These are phyloP conservation scores for Lasioglossum morio DNA, from an alignment of 2,888 invertebrate genomes.

Conservation along the genomic window DNA sequence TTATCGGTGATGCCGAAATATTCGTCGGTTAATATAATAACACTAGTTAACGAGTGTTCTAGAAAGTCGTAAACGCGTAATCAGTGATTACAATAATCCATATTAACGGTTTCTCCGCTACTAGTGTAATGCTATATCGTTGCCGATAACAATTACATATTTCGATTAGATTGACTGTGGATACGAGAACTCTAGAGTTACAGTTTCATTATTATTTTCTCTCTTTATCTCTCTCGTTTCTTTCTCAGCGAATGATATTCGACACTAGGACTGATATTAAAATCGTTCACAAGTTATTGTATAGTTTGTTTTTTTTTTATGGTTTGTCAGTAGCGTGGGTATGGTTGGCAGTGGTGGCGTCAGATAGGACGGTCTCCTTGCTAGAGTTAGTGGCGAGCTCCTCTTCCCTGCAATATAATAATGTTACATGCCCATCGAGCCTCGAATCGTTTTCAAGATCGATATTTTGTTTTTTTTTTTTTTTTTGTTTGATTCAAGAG, in stretches of 20 bases:
- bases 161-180: slow-evolving; percentile 55
- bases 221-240: slow-evolving; percentile 6
- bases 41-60: slow-evolving; percentile 49
- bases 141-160: slow-evolving; percentile 59
- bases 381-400: slow-evolving; percentile 84
- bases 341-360: slow-evolving; percentile 83
- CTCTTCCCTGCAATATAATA: slow-evolving; percentile 84
- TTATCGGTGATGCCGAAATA: slow-evolving; percentile 81
- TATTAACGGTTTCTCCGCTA: slow-evolving; percentile 58
- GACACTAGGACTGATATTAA: slow-evolving; percentile 57
- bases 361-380: slow-evolving; percentile 84
- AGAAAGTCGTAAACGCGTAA: slow-evolving; percentile 49
- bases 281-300: slow-evolving; percentile 52
- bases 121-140: slow-evolving; percentile 55
- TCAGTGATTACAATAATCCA: slow-evolving; percentile 63
- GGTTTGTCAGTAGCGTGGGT: slow-evolving; percentile 80
- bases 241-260: slow-evolving; percentile 53
- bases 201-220: slow-evolving; percentile 26
- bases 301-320: slow-evolving; percentile 67
- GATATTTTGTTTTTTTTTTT: slow-evolving; percentile 5
- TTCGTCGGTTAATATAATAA: slow-evolving; percentile 69
- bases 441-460: slow-evolving; percentile 59
- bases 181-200: slow-evolving; percentile 54
- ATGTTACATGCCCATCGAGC: slow-evolving; percentile 80
- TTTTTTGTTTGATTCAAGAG: slow-evolving; percentile 27